phyloP scores from a whole-genome alignment of 2,797 vertebrate species.

The Columba guinea region DNA sequence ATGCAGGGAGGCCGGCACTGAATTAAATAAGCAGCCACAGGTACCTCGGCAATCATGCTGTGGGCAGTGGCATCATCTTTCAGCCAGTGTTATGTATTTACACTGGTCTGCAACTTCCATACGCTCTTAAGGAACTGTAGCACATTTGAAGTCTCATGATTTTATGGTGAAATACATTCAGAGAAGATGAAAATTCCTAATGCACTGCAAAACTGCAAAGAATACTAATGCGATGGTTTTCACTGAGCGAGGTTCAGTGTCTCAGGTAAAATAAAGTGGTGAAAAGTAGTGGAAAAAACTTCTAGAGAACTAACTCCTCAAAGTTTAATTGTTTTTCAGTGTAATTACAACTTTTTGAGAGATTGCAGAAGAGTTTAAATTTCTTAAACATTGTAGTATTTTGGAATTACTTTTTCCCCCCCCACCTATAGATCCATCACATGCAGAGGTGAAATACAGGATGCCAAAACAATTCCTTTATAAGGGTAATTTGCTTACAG shows the following conservation, averaged over 20 bases:
- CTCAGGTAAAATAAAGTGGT: not conserved
- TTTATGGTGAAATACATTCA: not conserved
- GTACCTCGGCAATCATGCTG: rapidly evolving
- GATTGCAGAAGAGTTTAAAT: not conserved
- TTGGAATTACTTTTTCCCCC: not conserved
- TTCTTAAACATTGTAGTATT: not conserved
- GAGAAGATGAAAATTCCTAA: not conserved
- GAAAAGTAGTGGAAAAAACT: not conserved
- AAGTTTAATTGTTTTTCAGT: not conserved
- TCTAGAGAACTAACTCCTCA: not conserved
- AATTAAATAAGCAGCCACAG: not conserved
- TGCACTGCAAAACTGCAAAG: not conserved
- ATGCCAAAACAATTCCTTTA: not conserved
- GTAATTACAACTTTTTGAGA: not conserved
- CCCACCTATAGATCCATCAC: not conserved
- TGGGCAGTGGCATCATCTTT: not conserved
- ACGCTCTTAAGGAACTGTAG: not conserved
- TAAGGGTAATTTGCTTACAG: not conserved
- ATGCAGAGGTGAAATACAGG: not conserved
- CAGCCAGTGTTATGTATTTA: not conserved
- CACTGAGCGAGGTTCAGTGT: not conserved
- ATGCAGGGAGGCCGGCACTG: not conserved
- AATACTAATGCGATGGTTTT: not conserved
- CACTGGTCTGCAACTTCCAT: not conserved
- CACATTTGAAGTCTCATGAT: not conserved